Evolutionary conservation across 2,888 invertebrate species (phyloP), one percentile per base, ranked within the genome.

Genomic region (Tupiocoris notatus): DNA sequence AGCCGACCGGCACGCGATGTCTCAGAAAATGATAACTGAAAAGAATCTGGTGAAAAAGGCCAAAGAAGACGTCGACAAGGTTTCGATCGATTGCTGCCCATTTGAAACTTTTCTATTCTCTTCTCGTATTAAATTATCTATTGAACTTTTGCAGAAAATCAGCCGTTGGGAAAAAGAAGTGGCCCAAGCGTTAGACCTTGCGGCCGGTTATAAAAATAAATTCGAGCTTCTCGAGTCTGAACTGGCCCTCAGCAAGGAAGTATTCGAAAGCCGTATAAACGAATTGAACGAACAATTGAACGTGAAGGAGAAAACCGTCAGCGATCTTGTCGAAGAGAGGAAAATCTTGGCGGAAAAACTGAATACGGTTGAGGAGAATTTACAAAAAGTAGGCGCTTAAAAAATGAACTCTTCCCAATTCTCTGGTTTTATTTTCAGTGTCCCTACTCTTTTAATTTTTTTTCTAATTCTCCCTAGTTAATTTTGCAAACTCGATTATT

Each of bases 151-250:
- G 9, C 82, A 86, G 84, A 88, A 87, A 86, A 84, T 86, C 0
- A 87, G 86, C 78, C 87, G 88, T 58, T 87, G 89, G 80, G 92
- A 93, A 84, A 86, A 87, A 3, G 93, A 94, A 84, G 84, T 92
- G 0, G 88, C 91, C 25, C 91, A 91, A 84, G 89, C 91, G 0
- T 83, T 92, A 61, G 89, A 89, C 80, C 82, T 92, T 57, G 91
- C 89, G 0, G 89, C 89, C 39, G 88, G 88, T 79, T 89, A 88
- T 81, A 89, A 91, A 82, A 88, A 89, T 22, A 91, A 90, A 83
- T 86, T 87, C 77, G 88, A 88, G 76, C 84, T 85, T 58, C 80
- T 90, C 0, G 87, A 88, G 73, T 70, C 68, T 6, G 78, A 78
- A 68, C 76, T 79, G 23, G 59, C 62, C 1, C 75, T 66, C 3